Evolutionary conservation across 2,888 invertebrate genomes (phyloP).

Genomic region (Yponomeuta malinellus): DNA sequence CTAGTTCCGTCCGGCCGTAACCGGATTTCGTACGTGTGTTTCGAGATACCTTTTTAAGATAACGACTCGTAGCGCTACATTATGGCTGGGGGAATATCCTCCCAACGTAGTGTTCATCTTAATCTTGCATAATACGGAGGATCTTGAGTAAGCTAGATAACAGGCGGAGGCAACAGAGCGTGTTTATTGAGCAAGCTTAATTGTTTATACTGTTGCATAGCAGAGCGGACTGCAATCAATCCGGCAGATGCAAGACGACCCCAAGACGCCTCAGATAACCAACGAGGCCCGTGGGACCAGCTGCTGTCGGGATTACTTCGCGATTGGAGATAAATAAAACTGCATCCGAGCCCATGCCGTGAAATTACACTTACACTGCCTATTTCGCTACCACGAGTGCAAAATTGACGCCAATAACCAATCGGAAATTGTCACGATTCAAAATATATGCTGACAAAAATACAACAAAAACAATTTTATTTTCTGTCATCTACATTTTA

Average conservation of each 20-base stretch:
- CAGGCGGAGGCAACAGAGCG: background rate
- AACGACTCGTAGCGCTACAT: background rate
- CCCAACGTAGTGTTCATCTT: background rate
- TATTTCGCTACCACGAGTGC: background rate
- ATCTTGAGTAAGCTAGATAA: background rate
- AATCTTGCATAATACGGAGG: background rate
- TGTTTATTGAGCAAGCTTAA: background rate
- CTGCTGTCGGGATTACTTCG: conserved; percentile 31
- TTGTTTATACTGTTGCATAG: background rate
- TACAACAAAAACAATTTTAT: background rate
- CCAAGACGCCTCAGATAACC: background rate
- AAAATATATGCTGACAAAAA: background rate
- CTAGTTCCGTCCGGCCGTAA: conserved; percentile 13
- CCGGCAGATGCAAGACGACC: background rate
- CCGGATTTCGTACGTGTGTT: conserved; percentile 1
- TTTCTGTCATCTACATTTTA: too few species aligned
- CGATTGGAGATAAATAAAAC: conserved; percentile 36
- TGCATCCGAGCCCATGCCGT: background rate
- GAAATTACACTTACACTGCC: background rate
- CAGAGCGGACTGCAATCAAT: background rate
- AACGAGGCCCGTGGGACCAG: conserved; percentile 18
- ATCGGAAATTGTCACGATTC: background rate
- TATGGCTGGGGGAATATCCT: background rate
- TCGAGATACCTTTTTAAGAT: background rate
- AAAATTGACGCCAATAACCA: background rate